Evolutionary conservation across 1,140 invertebrate species (phyloP).

Genomic region (Drosophila orosa): DNA sequence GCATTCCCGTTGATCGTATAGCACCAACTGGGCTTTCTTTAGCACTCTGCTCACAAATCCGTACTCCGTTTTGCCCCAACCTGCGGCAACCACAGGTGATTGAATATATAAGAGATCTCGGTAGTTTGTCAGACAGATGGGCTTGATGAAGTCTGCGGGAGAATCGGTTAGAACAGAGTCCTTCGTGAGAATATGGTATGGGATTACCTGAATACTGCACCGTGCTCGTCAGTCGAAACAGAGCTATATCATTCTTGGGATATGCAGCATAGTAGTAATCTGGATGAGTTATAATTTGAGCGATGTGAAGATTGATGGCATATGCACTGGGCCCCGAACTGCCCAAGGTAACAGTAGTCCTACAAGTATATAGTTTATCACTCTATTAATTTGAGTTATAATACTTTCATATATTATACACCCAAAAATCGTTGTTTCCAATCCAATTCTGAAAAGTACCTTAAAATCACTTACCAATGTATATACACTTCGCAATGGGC

Average conservation of each 20-base stretch:
- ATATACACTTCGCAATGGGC: neutral
- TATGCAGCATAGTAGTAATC: accelerated
- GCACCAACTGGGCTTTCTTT: neutral
- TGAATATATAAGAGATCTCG: neutral
- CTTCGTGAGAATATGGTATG: too few relatives aligned
- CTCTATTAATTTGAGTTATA: too few relatives aligned
- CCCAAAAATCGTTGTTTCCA: too few relatives aligned
- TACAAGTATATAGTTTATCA: neutral
- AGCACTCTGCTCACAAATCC: neutral
- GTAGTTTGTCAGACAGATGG: conserved; percentile 7
- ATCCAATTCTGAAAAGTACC: too few relatives aligned
- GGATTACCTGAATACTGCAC: neutral
- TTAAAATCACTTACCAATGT: neutral
- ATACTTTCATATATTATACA: too few relatives aligned
- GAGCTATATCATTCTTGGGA: neutral
- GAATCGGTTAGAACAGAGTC: neutral
- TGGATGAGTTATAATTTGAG: neutral
- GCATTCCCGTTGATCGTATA: neutral
- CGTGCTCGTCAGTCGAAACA: neutral
- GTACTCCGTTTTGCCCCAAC: neutral
- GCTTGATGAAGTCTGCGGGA: neutral
- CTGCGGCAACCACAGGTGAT: neutral
- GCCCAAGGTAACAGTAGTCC: neutral
- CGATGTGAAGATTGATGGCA: neutral
- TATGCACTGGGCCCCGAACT: neutral